Evolutionary conservation across 1,140 invertebrate species (phyloP), one percentile per base, ranked within the genome.

Genomic region (Megathymus violae): DNA sequence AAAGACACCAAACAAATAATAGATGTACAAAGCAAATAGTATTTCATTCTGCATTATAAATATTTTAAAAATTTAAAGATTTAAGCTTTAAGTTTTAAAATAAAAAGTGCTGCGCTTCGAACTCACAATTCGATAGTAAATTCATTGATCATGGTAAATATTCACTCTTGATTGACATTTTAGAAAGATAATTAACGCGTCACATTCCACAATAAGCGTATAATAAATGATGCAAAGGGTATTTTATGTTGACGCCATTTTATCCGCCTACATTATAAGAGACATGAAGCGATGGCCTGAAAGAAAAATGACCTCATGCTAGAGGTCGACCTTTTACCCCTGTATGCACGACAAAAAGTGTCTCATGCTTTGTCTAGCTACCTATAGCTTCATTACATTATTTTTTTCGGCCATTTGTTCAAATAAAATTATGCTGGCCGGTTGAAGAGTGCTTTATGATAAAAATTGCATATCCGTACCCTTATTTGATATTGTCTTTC

Each of bases 281-380:
- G 22, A 36, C 51, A 41, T n/a, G n/a, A 54, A 54, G 51, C 31
- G 51, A 13, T 16, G 40, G 52, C 13, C 40, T 56, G 38, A 54
- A 56, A 56, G 52, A 56, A 56, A 56, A 43, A 56, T 58, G 54
- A 58, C 54, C 54, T 58, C 41, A 41, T 56, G 40, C 41, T 46
- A 58, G 43, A 58, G 54, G 41, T 58, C 41, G 54, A 58, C 41
- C 54, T 46, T 58, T 58, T 46, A 58, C 41, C 40, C 46, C 51
- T 25, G 40, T 25, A 31, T 56, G 52, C 31, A 44, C 40, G 40
- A 56, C 52, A 56, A 56, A 56, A 56, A 56, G 40, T 40, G 52
- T 44, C 52, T 41, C 40, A 56, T 41, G 52, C 52, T 56, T 56
- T 44, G 25, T 56, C 40, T 56, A 25, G 31, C 40, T 56, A 25